Percentiles rank a stretch among this genome's conserved stretches.
Conservation (phyloP, 2,797 vertebrate species). For the Hippocampus kuda region DNA sequence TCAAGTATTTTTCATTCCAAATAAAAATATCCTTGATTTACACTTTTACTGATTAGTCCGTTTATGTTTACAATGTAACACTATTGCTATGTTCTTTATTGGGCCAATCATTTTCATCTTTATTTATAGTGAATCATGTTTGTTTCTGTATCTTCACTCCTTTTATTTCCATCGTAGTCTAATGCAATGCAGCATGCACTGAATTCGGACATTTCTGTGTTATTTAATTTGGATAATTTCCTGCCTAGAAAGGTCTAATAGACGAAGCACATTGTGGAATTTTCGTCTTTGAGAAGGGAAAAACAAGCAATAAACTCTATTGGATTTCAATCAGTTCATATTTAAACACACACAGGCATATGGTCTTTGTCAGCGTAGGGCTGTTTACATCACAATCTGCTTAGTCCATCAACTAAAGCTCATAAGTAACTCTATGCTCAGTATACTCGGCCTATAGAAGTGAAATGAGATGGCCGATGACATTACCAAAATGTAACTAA, state of each 20-base stretch:
- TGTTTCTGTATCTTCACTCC: background rate
- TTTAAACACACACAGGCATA: slow-evolving; percentile 22
- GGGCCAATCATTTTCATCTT: background rate
- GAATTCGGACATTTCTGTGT: slow-evolving; percentile 52
- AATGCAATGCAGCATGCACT: slow-evolving; percentile 52
- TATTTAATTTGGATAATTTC: slow-evolving; percentile 60
- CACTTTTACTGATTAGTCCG: background rate
- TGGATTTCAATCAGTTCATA: slow-evolving; percentile 29
- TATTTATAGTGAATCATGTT: slow-evolving; percentile 17
- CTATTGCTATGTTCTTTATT: background rate
- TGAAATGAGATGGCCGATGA: background rate
- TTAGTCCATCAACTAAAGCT: slow-evolving; percentile 16
- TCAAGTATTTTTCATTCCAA: background rate
- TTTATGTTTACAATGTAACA: background rate
- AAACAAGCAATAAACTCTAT: slow-evolving; percentile 32
- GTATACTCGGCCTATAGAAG: background rate
- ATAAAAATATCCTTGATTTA: background rate
- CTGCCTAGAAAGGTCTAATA: slow-evolving; percentile 36
- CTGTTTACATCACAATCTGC: slow-evolving; percentile 13
- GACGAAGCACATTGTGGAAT: slow-evolving; percentile 30
- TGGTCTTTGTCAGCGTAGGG: slow-evolving; percentile 10
- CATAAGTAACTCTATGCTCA: slow-evolving; percentile 32
- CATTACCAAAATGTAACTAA: slow-evolving; percentile 39
- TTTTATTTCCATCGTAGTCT: slow-evolving; percentile 29
- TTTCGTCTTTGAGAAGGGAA: slow-evolving; percentile 25